Conservation (phyloP, 2,113 vertebrate genomes). For the Ailuropoda melanoleuca region DNA sequence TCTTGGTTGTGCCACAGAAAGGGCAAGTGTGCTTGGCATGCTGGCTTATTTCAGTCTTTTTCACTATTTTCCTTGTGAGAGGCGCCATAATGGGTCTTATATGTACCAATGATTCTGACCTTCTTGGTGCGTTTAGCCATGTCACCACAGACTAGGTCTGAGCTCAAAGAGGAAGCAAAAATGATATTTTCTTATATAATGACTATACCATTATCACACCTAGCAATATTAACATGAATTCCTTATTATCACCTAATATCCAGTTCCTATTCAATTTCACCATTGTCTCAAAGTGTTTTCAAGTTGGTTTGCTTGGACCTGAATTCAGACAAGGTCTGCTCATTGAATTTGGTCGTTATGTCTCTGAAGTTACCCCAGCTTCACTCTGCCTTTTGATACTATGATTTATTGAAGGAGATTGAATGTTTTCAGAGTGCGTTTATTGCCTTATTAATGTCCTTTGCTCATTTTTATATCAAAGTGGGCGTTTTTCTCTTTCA, state of each 20-base stretch:
- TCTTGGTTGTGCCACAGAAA: neutral
- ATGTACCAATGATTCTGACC: neutral
- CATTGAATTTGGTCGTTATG: neutral
- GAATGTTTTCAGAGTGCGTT: slow-evolving; percentile 29
- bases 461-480: slow-evolving; percentile 13
- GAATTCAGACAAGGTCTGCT: neutral
- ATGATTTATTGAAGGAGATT: neutral
- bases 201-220: neutral
- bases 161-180: neutral
- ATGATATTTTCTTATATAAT: neutral
- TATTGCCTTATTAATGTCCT: slow-evolving; percentile 10
- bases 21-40: neutral
- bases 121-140: neutral
- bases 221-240: neutral
- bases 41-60: neutral
- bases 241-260: neutral
- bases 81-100: neutral
- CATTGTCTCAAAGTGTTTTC: neutral
- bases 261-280: neutral
- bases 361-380: neutral
- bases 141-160: neutral
- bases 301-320: neutral
- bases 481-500: neutral
- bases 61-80: neutral
- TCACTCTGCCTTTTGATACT: neutral